Base-by-base conservation (phyloP, 2,888 invertebrate species). In the Dexiosoma caninum region DNA sequence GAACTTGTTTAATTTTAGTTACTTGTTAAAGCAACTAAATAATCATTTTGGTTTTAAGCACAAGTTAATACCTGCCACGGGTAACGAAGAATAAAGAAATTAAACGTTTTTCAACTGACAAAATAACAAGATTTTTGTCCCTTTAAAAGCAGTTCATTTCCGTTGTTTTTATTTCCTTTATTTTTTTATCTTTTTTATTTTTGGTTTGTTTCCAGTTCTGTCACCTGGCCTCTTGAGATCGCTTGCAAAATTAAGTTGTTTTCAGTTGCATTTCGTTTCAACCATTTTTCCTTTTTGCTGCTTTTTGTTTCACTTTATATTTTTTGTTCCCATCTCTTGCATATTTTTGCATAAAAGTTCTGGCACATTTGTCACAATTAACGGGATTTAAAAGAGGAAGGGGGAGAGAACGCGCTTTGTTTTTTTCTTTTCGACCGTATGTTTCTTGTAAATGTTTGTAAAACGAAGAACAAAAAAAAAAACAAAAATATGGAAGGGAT, bases 301-400 rank as follows among this genome's bases (percentile, higher is more conserved):
- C 19, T 7, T 12, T 59, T 59, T 42, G 5, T 37, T 23, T 44
- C 1, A 12, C 42, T 53, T 14, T 27, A 27, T 6, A 3, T 5
- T 27, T 55, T 44, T 55, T 35, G 35, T 4, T 49, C 55, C 19
- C 23, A 40, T 21, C 53, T 37, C 60, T 51, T 70, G 77, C 51
- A 60, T 32, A 77, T 70, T 64, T n/a, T 78, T 76, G 81, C 62
- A 72, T 81, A 77, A 53, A 80, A 69, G 57, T 75, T 78, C 62
- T 64, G 77, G 59, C 78, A 81, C 83, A 83, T 82, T 83, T 83
- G 76, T 81, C 83, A 83, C 83, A 83, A 83, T 83, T 83, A 83
- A 81, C 82, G 77, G 53, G 81, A 62, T 53, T 81, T 72, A 64
- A 72, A 55, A 19, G 23, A 53, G 42, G n/a, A n/a, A 32, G 60